phyloP scores from a whole-genome alignment of 2,888 invertebrate species.

The Drosophila prostipennis region DNA sequence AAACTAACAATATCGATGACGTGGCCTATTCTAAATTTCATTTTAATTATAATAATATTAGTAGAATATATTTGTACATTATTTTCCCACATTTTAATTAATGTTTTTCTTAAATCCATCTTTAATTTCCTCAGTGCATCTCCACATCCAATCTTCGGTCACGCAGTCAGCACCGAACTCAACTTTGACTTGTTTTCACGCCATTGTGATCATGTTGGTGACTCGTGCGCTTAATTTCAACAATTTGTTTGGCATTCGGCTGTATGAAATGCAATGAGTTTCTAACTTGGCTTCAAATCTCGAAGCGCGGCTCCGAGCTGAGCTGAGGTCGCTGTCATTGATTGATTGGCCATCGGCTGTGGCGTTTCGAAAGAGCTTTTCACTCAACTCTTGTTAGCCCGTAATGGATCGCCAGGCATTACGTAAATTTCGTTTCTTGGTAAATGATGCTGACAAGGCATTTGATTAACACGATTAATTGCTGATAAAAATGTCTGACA shows the following conservation, averaged over 20 bases:
- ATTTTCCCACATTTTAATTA: no score
- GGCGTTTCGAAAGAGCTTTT: constrained; percentile 66
- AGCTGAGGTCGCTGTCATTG: constrained; percentile 72
- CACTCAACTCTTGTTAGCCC: constrained; percentile 54
- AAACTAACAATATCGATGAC: no score
- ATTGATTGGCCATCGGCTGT: constrained; percentile 76
- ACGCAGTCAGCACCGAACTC: constrained; percentile 50
- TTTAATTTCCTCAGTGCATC: constrained; percentile 8
- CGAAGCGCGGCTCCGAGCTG: constrained; percentile 33
- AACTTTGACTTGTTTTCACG: constrained; percentile 75
- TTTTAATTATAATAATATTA: no score
- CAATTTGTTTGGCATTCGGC: constrained; percentile 60
- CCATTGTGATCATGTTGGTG: constrained; percentile 69
- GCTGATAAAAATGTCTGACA: constrained; percentile 80
- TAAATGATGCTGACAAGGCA: constrained; percentile 83
- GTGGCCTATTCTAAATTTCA: no score
- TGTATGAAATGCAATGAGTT: constrained; percentile 57
- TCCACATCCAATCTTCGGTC: constrained; percentile 50
- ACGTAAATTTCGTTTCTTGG: constrained; percentile 67
- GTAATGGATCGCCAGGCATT: constrained; percentile 61
- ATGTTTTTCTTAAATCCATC: background rate
- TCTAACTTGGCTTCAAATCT: constrained; percentile 53
- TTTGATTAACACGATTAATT: constrained; percentile 83
- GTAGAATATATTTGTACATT: no score
- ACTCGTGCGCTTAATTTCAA: constrained; percentile 79